A percentile compares a stretch with the other conserved stretches of the same genome.
Conservation (phyloP, 2,797 vertebrate genomes). For the Sebastolobus altivelis region DNA sequence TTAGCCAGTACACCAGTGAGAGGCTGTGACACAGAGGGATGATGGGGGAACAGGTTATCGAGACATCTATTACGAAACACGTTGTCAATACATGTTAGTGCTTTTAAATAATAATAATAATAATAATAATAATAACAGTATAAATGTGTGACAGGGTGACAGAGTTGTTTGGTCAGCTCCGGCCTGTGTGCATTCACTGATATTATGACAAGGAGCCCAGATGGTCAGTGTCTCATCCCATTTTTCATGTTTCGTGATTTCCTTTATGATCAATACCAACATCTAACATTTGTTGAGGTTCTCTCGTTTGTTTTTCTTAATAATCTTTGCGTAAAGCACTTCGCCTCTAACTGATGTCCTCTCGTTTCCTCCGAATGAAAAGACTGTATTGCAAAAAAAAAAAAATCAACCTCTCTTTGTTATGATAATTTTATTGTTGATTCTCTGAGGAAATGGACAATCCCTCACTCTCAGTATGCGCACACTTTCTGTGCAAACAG, state of each 20-base stretch:
- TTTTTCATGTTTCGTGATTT: constrained; percentile 57
- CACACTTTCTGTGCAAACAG: constrained; percentile 82
- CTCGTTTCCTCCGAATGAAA: constrained; percentile 68
- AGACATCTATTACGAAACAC: constrained; percentile 60
- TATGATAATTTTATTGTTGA: constrained; percentile 86
- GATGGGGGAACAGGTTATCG: constrained; percentile 60
- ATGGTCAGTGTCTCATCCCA: constrained; percentile 41
- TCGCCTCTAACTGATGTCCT: constrained; percentile 65
- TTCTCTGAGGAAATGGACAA: constrained; percentile 82
- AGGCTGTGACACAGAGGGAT: constrained; percentile 37
- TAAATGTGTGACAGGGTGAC: constrained; percentile 30
- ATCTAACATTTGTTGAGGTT: constrained; percentile 56
- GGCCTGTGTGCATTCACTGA: constrained; percentile 39
- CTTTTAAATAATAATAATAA: constrained; percentile 53
- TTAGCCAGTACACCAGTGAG: constrained; percentile 24
- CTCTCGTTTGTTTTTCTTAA: constrained; percentile 53
- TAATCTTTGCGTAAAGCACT: constrained; percentile 63
- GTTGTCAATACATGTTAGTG: constrained; percentile 45
- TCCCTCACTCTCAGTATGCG: constrained; percentile 69
- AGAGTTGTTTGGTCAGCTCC: constrained; percentile 34
- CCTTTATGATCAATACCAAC: constrained; percentile 74
- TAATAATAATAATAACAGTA: constrained; percentile 44
- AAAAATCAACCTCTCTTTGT: constrained; percentile 83
- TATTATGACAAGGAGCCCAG: constrained; percentile 31
- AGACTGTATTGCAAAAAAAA: constrained; percentile 63